Evolutionary conservation across 2,888 invertebrate genomes (phyloP), one percentile per base, ranked within the genome.

Genomic region (Cryptocheilus praepositus): DNA sequence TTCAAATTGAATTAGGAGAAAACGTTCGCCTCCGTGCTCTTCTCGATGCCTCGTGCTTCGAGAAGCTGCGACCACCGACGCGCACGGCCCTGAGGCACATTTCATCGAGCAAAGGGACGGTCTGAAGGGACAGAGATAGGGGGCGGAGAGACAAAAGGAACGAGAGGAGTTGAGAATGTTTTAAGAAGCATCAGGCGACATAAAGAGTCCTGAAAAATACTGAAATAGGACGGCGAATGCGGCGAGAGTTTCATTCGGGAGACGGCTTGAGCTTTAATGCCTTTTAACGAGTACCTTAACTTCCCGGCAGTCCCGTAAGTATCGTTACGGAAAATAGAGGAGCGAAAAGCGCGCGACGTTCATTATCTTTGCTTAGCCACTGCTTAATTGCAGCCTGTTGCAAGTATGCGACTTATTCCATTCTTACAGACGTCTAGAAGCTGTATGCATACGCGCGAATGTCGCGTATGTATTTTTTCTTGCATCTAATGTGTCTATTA

Each of bases 1-100:
- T 78, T 79, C 67, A 67, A 80, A 80, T 74, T 74, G 70, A 77
- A 79, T 77, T 71, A 70, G 70, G 55, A 69, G 76, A 73, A 74
- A 80, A 72, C 70, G 60, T 74, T 76, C 60, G 61, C 5, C 61
- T 19, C 53, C 25, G 13, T 67, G 49, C 46, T 25, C 58, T 36
- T 25, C 58, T 36, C 60, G 54, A 46, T 22, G 54, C 43, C 44
- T 56, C 45, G 43, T 11, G 22, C 43, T 49, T 36, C 36, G 36
- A 21, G 53, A 64, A 51, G 28, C 46, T 44, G 61, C 16, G 52
- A 16, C 61, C 66, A 58, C 66, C 58, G 45, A 43, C 51, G 8
- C 15, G 28, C 36, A 25, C 16, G n/a, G 53, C 22, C 52, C 22
- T n/a, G 8, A 54, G 55, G 16, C n/a, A 28, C 19, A 11, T 36